Evolutionary conservation across 2,113 vertebrate genomes (phyloP), one percentile per base, ranked within the genome.

Genomic region (Brienomyrus brachyistius): DNA sequence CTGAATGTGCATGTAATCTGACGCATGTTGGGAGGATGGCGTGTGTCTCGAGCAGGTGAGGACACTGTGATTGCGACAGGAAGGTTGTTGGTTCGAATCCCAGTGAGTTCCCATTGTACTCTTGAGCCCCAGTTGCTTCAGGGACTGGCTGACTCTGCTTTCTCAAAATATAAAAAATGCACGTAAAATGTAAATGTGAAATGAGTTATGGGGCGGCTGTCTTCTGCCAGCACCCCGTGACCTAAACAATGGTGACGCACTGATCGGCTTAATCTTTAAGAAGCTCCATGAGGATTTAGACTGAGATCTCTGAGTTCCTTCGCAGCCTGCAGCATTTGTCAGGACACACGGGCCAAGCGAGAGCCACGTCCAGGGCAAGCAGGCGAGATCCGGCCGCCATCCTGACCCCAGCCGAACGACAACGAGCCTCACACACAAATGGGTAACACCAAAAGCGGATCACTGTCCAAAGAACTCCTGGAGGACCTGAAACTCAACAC

Each of bases 401-500:
- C 70, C 13, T 31, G 1, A 17, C 31, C 70, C 70, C 70, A 13
- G 35, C 13, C 31, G 27, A 87, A 23, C 23, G 31, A 5, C 35
- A 31, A 19, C 17, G 23, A 85, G 6, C 13, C 74, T 90, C 77
- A 89, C 23, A 77, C 23, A 35, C 92, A 85, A 82, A 97, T 97
- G 96, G 96, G 96, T 52, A 97, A 97, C 87, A 94, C 89, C 0
- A 97, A 96, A 91, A 97, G 96, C 88, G 94, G 96, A 0, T 95
- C 96, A 13, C 91, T 97, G 90, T 97, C 96, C 0, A 97, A 96
- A 91, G 95, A 95, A 85, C 92, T 97, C 84, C 92, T 97, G 92
- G 95, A 96, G 1, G 96, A 97, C 1, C 92, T 97, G 48, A 97
- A 96, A 74, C 92, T 95, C 84, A 96, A 96, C 94, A 97, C 96